Evolutionary conservation across 2,113 vertebrate species (phyloP).

Genomic region (Percopsis transmontana): DNA sequence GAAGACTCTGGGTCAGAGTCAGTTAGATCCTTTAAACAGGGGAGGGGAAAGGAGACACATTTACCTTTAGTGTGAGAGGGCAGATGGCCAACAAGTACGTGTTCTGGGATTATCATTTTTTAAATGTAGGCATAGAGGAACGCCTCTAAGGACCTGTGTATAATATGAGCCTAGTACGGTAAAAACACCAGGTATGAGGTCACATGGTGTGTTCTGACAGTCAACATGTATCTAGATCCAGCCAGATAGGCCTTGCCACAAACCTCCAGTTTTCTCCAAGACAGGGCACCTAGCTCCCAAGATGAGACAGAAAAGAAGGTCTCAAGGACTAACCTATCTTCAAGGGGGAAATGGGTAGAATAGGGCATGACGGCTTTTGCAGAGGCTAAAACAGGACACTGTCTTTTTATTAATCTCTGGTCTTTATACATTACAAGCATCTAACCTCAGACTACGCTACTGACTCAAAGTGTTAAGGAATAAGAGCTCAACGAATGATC

Average conservation of each 20-base stretch:
- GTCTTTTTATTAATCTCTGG: not conserved
- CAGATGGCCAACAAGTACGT: slow-evolving; percentile 6
- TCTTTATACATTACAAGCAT: not conserved
- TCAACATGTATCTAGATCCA: too few species aligned
- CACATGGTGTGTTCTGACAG: not conserved
- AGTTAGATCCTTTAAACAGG: slow-evolving; percentile 85
- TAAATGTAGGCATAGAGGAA: not conserved
- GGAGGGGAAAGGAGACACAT: slow-evolving; percentile 51
- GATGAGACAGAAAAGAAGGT: not conserved
- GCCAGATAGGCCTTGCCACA: too few species aligned
- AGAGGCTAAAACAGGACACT: not conserved
- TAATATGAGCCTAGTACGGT: not conserved
- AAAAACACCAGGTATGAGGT: too few species aligned
- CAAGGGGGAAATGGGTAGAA: not conserved
- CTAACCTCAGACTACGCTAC: not conserved
- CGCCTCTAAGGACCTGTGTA: slow-evolving; percentile 1
- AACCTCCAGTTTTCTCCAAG: too few species aligned
- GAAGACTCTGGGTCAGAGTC: slow-evolving; percentile 96
- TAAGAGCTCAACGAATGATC: too few species aligned
- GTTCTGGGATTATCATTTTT: not conserved
- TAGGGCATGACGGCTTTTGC: not conserved
- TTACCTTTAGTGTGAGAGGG: slow-evolving; percentile 61
- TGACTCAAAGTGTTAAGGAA: not conserved
- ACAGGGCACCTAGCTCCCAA: too few species aligned
- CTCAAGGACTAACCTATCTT: not conserved